Conservation (phyloP, 2,113 vertebrate species). For the Spea multiplicata region DNA sequence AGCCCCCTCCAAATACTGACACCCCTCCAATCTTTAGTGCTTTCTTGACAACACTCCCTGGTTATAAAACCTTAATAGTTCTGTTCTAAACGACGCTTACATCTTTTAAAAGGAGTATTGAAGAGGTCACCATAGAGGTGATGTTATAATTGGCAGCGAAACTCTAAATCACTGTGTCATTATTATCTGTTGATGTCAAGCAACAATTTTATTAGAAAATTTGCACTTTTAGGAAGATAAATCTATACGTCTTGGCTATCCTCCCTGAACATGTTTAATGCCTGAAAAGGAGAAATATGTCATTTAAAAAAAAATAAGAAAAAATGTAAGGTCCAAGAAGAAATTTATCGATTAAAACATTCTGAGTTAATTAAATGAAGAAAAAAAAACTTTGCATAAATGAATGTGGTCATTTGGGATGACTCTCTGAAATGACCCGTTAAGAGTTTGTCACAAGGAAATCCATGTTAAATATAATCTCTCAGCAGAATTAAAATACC, state of each 20-base stretch:
- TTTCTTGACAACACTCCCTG: not conserved
- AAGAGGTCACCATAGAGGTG: constrained; percentile 1
- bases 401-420: constrained; percentile 25
- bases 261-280: constrained; percentile 24
- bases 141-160: not conserved
- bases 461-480: constrained; percentile 27
- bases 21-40: too few relatives aligned
- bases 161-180: constrained; percentile 15
- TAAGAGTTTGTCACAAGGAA: constrained; percentile 14
- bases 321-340: constrained; percentile 28
- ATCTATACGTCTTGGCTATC: constrained; percentile 27
- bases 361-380: constrained; percentile 43
- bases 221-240: constrained; percentile 29
- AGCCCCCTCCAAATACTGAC: too few relatives aligned
- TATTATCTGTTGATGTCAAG: constrained; percentile 27
- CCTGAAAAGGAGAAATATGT: constrained; percentile 32
- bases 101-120: not conserved
- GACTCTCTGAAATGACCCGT: constrained; percentile 38
- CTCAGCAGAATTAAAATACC: not conserved
- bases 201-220: constrained; percentile 36
- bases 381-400: constrained; percentile 41
- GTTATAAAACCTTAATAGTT: constrained; percentile 4
- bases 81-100: not conserved
- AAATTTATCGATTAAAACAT: constrained; percentile 48
- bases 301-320: not conserved